Conservation (phyloP, 2,113 vertebrate species). For the Gymnobelideus leadbeateri region DNA sequence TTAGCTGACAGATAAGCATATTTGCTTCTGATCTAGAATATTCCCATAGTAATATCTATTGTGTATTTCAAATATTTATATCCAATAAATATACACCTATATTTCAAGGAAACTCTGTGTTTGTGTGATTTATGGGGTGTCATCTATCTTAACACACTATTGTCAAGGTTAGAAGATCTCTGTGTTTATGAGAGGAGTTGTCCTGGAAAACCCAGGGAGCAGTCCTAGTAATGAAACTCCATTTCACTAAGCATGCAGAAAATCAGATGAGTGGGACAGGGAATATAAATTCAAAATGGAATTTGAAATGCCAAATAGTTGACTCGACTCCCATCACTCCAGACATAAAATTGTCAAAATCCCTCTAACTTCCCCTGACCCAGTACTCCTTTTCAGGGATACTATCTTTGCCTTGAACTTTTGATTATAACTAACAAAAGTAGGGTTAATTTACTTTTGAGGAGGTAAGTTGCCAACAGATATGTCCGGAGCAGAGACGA, state of each 20-base stretch:
- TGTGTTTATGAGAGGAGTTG: background rate
- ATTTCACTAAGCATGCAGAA: background rate
- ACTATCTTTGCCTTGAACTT: background rate
- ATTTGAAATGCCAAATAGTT: constrained; percentile 29
- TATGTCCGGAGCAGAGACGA: background rate
- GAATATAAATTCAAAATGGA: constrained; percentile 5
- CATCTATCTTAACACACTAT: background rate
- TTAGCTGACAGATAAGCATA: background rate
- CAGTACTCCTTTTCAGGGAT: constrained; percentile 14
- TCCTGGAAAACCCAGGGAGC: background rate
- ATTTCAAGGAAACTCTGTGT: background rate
- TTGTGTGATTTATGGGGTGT: background rate
- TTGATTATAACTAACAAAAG: background rate
- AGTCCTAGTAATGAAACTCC: background rate
- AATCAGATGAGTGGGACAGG: background rate
- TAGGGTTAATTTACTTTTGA: background rate
- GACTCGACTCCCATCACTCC: background rate
- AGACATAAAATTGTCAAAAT: constrained; percentile 20
- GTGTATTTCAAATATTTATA: background rate
- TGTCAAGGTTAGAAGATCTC: constrained; percentile 1
- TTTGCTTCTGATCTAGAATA: background rate
- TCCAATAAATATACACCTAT: background rate
- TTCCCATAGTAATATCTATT: background rate
- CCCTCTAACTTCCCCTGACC: background rate
- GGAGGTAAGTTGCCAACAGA: background rate